phyloP scores from a whole-genome alignment of 30 jellyfish, hydroid and myxozoan genomes.

The Sanderia malayensis region DNA sequence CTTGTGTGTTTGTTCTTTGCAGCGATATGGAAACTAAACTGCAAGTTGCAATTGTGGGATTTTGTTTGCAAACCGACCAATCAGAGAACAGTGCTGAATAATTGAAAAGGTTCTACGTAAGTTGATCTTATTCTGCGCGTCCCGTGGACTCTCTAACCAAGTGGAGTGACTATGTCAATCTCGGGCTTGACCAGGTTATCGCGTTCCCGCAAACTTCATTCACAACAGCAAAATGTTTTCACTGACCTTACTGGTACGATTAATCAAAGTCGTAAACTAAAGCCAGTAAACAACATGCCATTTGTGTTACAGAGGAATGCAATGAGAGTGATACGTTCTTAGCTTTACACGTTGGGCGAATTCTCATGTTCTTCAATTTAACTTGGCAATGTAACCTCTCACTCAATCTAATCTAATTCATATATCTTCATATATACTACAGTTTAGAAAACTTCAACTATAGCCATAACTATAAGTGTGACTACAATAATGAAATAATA shows the following conservation, averaged over 20 bases:
- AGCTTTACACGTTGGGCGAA: too few relatives aligned
- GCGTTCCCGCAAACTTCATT: conserved; percentile 9
- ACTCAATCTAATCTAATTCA: too few relatives aligned
- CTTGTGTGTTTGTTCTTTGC: conserved; percentile 16
- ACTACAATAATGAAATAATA: too few relatives aligned
- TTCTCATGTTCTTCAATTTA: too few relatives aligned
- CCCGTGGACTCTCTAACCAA: neutral
- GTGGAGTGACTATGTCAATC: conserved; percentile 16
- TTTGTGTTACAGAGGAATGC: neutral
- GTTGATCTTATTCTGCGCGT: neutral
- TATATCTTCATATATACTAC: too few relatives aligned
- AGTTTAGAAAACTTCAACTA: too few relatives aligned
- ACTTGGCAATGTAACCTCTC: too few relatives aligned
- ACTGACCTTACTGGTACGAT: conserved; percentile 31
- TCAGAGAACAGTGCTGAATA: conserved; percentile 36
- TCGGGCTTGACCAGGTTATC: conserved; percentile 8
- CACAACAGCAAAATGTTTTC: conserved; percentile 5
- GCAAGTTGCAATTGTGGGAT: conserved; percentile 12
- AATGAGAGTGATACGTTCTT: too few relatives aligned
- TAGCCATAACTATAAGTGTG: too few relatives aligned
- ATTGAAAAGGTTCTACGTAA: conserved; percentile 21
- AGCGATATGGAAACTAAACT: neutral
- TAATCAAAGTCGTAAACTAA: conserved; percentile 44
- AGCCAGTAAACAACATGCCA: neutral
- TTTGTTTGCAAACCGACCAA: conserved; percentile 19